Evolutionary conservation across 2,797 vertebrate genomes (phyloP), one percentile per base, ranked within the genome.

Genomic region (Rhinichthys osculus): DNA sequence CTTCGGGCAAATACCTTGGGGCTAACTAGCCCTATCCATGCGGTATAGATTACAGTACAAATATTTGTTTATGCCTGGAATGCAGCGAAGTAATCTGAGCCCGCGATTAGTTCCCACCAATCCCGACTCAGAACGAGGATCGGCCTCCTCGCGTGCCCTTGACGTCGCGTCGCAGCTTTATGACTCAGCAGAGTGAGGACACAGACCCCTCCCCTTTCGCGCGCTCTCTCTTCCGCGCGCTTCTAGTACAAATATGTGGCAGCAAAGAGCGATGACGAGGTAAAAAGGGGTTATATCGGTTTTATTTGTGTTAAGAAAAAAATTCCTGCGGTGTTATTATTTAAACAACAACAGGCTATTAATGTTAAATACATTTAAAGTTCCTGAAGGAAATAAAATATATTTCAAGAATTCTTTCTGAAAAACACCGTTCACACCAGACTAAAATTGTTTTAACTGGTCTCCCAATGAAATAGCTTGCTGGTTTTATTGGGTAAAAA

Each of bases 81-180:
- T 17, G 59, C 42, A n/a, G 30, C 9, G 73, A 64, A 64, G 85
- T 67, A 86, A 90, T 67, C 40, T 27, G 76, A 90, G 76, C 73
- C n/a, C 52, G 52, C 27, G 30, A 27, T 47, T 40, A 13, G 52
- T 1, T 47, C 33, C 70, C 33, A 82, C 89, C 91, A 91, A 91
- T 92, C 89, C 52, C 3, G 78, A 9, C 50, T 4, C 81, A 85
- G 83, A 62, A 35, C 23, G 71, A 42, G 86, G 86, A 88, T 88
- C 90, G n/a, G 81, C 91, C 87, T 90, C 86, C 64, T 70, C 38
- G 78, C 82, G 66, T 86, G 88, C 70, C 82, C 85, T 88, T 85
- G 87, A 89, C 87, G 89, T 83, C 81, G 57, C 40, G 91, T 88
- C 90, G 90, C 90, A 76, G 74, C 27, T 35, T 90, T 84, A 89